Evolutionary conservation across 2,113 vertebrate genomes (phyloP).

Genomic region (Tetraodon nigroviridis): DNA sequence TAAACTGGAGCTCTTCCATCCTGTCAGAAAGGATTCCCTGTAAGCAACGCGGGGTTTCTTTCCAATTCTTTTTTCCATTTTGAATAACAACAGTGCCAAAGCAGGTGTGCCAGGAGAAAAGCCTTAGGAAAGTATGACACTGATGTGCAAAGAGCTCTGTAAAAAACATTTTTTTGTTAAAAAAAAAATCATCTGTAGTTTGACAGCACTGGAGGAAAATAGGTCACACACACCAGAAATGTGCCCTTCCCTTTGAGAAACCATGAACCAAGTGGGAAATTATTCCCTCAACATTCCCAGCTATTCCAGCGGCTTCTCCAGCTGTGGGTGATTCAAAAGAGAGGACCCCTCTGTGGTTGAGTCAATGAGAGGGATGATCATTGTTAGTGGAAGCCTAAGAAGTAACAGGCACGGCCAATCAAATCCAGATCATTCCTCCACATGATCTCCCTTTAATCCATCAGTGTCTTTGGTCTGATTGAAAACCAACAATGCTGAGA

Average conservation of each 20-base stretch:
- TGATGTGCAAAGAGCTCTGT: slow-evolving; percentile 36
- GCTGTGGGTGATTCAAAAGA: slow-evolving; percentile 45
- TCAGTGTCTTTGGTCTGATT: slow-evolving; percentile 6
- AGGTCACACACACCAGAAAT: slow-evolving; percentile 66
- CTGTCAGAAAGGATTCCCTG: slow-evolving; percentile 23
- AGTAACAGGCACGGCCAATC: slow-evolving; percentile 13
- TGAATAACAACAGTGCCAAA: slow-evolving; percentile 20
- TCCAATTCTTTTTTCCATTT: background rate
- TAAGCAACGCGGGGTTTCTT: slow-evolving; percentile 12
- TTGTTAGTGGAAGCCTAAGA: slow-evolving; percentile 14
- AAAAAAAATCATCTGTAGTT: slow-evolving; percentile 56
- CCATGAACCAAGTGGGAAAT: slow-evolving; percentile 63
- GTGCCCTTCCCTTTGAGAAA: slow-evolving; percentile 54
- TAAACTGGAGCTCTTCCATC: too few species aligned
- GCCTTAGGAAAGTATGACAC: slow-evolving; percentile 55
- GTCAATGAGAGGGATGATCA: slow-evolving; percentile 12
- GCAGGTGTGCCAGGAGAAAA: slow-evolving; percentile 33
- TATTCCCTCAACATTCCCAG: slow-evolving; percentile 54
- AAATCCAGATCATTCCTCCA: slow-evolving; percentile 8
- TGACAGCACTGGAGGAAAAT: slow-evolving; percentile 61
- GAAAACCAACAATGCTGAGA: background rate
- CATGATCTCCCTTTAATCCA: background rate
- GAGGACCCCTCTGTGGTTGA: slow-evolving; percentile 33
- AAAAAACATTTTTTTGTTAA: slow-evolving; percentile 37
- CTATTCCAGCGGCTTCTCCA: slow-evolving; percentile 43